Conservation (phyloP, 2,113 vertebrate species). For the Erpornis zantholeuca region DNA sequence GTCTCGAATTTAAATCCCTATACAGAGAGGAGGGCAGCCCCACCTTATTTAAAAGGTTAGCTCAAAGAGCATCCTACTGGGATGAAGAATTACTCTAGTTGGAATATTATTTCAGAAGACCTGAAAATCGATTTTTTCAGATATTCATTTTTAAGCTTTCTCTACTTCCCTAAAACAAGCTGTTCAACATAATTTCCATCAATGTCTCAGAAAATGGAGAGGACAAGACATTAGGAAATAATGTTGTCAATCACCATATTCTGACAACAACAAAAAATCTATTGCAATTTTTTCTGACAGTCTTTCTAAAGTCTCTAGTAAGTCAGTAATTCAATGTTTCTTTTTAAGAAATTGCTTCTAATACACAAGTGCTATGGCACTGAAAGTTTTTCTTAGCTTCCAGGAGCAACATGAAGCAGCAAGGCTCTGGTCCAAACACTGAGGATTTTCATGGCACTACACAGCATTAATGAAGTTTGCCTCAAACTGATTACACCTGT, state of each 20-base stretch:
- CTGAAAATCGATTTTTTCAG: background rate
- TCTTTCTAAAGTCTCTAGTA: background rate
- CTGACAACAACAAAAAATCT: background rate
- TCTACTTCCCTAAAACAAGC: background rate
- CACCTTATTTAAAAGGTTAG: background rate
- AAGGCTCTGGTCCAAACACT: background rate
- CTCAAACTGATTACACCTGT: background rate
- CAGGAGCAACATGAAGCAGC: background rate
- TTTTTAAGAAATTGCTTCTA: background rate
- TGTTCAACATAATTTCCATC: background rate
- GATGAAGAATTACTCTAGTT: background rate
- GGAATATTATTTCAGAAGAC: background rate
- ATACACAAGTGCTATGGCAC: background rate
- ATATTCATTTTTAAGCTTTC: background rate
- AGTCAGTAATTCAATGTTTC: background rate
- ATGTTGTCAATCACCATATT: background rate
- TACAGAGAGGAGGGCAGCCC: accelerated
- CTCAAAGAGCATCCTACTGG: background rate
- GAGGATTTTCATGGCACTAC: background rate
- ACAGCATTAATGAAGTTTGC: background rate
- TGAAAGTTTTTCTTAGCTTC: background rate
- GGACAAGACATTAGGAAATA: background rate
- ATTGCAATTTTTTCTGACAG: background rate
- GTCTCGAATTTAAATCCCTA: background rate
- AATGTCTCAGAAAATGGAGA: background rate